Evolutionary conservation across 2,888 invertebrate species (phyloP).

Genomic region (Netelia melanura): DNA sequence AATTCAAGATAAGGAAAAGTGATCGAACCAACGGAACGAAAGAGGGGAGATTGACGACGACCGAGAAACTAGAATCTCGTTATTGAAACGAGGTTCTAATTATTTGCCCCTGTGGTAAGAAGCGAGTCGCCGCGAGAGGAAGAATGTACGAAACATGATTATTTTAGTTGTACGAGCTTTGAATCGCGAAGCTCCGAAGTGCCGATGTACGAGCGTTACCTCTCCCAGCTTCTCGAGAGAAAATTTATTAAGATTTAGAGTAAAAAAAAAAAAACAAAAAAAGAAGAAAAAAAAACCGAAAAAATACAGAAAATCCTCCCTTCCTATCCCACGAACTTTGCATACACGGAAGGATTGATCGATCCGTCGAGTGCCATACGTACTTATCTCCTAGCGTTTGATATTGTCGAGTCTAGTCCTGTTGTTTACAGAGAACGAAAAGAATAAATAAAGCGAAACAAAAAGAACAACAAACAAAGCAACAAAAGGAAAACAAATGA

Average conservation of each 20-base stretch:
- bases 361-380: slow-evolving; percentile 72
- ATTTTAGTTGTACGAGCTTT: slow-evolving; percentile 14
- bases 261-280: neutral
- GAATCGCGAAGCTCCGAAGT: slow-evolving; percentile 20
- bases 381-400: slow-evolving; percentile 77
- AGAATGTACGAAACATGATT: slow-evolving; percentile 12
- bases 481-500: slow-evolving; percentile 60
- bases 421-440: slow-evolving; percentile 66
- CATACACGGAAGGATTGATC: slow-evolving; percentile 59
- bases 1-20: slow-evolving; percentile 46
- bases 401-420: slow-evolving; percentile 79
- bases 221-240: neutral
- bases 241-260: neutral
- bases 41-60: neutral
- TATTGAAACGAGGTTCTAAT: neutral
- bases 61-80: no score
- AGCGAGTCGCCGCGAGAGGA: neutral
- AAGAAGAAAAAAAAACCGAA: neutral
- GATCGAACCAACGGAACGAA: neutral
- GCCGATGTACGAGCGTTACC: slow-evolving; percentile 8
- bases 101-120: neutral
- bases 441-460: no score
- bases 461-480: neutral
- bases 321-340: slow-evolving; percentile 46
- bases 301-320: slow-evolving; percentile 4